A percentile compares a stretch with the other conserved stretches of the same genome.
Evolutionary conservation across 1,140 invertebrate genomes (phyloP).

Genomic region (Musca vetustissima): DNA sequence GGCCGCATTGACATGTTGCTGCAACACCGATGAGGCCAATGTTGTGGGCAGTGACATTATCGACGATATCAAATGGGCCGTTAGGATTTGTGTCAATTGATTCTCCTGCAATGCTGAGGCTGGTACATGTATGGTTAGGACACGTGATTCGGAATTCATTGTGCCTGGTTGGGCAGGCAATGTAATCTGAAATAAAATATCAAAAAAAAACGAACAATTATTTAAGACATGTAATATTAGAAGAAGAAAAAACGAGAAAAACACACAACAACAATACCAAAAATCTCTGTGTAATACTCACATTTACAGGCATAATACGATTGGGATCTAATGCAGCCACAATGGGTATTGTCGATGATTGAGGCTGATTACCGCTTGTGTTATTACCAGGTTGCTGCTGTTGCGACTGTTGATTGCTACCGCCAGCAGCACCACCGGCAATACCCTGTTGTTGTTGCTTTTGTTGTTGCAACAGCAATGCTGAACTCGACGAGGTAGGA

Average conservation of each 20-base stretch:
- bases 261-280: no score
- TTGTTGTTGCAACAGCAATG: conserved; percentile 41
- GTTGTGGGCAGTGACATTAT: conserved; percentile 79
- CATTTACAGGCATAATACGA: conserved; percentile 55
- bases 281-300: conserved; percentile 29
- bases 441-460: conserved; percentile 22
- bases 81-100: conserved; percentile 65
- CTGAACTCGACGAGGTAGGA: conserved; percentile 32
- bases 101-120: conserved; percentile 76
- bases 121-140: conserved; percentile 82
- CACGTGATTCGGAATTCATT: conserved; percentile 66
- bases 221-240: not conserved
- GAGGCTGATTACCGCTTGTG: conserved; percentile 31
- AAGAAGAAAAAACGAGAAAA: not conserved
- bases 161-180: conserved; percentile 71
- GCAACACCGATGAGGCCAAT: conserved; percentile 75
- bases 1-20: conserved; percentile 85
- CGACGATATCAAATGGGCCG: conserved; percentile 80
- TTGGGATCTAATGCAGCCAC: conserved; percentile 54
- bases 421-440: not conserved
- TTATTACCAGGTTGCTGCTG: not conserved
- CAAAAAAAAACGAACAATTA: not conserved
- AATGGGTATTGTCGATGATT: conserved; percentile 51
- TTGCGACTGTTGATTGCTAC: not conserved
- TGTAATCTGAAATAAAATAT: conserved; percentile 45